Evolutionary conservation across 2,797 vertebrate genomes (phyloP), one percentile per base, ranked within the genome.

Genomic region (Propithecus deckenii): DNA sequence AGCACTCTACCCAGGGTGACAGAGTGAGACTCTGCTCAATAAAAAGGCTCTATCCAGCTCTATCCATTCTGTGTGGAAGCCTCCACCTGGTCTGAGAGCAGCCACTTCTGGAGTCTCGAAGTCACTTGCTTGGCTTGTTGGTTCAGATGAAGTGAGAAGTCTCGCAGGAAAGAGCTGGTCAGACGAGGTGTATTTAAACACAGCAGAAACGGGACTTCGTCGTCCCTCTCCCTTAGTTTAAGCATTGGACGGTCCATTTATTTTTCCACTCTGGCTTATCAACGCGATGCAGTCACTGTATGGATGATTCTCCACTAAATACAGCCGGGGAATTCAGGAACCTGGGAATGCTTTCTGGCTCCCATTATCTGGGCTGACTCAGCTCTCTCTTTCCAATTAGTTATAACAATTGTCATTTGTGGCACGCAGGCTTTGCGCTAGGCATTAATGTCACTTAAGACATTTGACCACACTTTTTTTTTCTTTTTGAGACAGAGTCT

Each of bases 201-300:
- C 23, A 50, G 30, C 35, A 15, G 52, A 89, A 61, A 5, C 13
- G 59, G 76, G 61, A 30, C 63, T 84, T 86, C n/a, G 9, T 32
- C 43, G 13, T 18, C 67, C 2, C 30, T 35, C 23, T n/a, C 30
- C 23, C 11, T 85, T 63, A 5, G 71, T 28, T 6, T 23, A 50
- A 22, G 30, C 17, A 22, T 25, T 43, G 32, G 48, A 22, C 0
- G 52, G 22, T 8, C 4, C 20, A 1, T 38, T 23, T 25, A 7
- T 84, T 76, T 65, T n/a, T 65, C 69, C 90, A 41, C 32, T n/a
- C 32, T 28, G n/a, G 59, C 32, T 15, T 0, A 20, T 55, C 13
- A 72, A 0, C 25, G 78, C 35, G 23, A 30, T n/a, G 43, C 4
- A 7, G 1, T 14, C 2, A 25, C 50, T 23, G 9, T 0, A 23